A percentile compares a stretch with the other conserved stretches of the same genome.
Evolutionary conservation across 2,113 vertebrate genomes (phyloP).

Genomic region (Apeltes quadracus): DNA sequence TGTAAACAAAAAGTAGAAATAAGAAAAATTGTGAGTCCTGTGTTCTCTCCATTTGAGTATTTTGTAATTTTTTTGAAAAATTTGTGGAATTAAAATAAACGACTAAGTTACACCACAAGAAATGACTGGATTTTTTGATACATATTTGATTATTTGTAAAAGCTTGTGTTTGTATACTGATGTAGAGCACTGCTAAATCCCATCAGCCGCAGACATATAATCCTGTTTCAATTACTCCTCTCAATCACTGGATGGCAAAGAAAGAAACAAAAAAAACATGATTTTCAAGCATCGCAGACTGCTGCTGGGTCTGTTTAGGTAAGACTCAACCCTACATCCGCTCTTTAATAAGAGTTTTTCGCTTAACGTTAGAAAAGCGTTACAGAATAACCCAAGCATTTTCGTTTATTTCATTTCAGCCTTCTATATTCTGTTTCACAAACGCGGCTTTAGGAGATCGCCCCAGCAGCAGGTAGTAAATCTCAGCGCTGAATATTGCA

Average conservation of each 20-base stretch:
- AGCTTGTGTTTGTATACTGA: conserved; percentile 5
- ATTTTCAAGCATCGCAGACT: conserved; percentile 45
- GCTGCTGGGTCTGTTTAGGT: conserved; percentile 29
- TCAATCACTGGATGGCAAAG: neutral
- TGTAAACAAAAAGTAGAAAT: conserved; percentile 99
- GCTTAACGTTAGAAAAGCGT: conserved; percentile 26
- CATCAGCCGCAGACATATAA: conserved; percentile 20
- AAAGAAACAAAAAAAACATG: conserved; percentile 31
- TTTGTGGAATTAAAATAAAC: conserved; percentile 99
- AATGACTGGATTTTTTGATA: neutral
- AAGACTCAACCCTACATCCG: conserved; percentile 43
- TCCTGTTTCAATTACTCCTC: conserved; percentile 35
- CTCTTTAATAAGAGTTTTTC: conserved; percentile 38
- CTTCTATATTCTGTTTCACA: conserved; percentile 54
- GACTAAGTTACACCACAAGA: conserved; percentile 95
- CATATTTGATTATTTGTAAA: neutral
- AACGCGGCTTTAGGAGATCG: conserved; percentile 49
- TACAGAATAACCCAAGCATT: conserved; percentile 8
- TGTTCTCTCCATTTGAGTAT: conserved; percentile 99
- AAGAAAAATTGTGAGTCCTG: conserved; percentile 97
- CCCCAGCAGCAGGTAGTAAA: conserved; percentile 60
- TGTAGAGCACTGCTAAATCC: conserved; percentile 21
- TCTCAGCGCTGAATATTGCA: conserved; percentile 53
- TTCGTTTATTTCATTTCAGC: conserved; percentile 20
- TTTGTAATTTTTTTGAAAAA: conserved; percentile 99